Evolutionary conservation across 2,113 vertebrate species (phyloP).

Genomic region (Buteo buteo): DNA sequence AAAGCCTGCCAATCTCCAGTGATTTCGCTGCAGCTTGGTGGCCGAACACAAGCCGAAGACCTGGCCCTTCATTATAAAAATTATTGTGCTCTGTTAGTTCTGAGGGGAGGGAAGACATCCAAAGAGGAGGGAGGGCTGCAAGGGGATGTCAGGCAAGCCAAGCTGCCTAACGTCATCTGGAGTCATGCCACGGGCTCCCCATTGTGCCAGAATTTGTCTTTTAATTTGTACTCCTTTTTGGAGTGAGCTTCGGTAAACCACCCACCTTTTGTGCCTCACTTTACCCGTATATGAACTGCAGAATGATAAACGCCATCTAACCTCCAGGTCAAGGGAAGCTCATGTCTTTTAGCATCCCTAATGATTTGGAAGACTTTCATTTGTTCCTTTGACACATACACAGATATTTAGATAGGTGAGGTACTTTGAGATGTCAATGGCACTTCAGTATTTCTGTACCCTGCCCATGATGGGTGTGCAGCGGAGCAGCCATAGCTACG

Average conservation of each 20-base stretch:
- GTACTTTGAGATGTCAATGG: neutral
- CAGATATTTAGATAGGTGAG: neutral
- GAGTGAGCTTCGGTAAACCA: neutral
- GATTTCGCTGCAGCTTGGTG: neutral
- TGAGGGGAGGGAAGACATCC: neutral
- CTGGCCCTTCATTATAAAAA: neutral
- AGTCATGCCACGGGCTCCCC: neutral
- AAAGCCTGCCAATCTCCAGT: neutral
- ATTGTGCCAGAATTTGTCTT: neutral
- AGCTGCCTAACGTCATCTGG: neutral
- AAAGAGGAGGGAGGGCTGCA: neutral
- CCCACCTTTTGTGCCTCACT: neutral
- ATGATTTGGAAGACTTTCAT: neutral
- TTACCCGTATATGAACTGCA: neutral
- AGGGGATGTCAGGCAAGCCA: neutral
- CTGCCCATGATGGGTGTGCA: neutral
- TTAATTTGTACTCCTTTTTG: neutral
- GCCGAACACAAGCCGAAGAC: neutral
- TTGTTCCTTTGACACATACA: neutral
- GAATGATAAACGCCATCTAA: neutral
- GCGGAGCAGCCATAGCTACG: neutral
- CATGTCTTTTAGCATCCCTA: neutral
- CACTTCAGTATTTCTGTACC: neutral
- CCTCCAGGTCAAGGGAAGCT: neutral
- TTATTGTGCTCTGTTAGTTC: neutral